Evolutionary conservation across 2,113 vertebrate genomes (phyloP).

Genomic region (Lepisosteus oculatus): DNA sequence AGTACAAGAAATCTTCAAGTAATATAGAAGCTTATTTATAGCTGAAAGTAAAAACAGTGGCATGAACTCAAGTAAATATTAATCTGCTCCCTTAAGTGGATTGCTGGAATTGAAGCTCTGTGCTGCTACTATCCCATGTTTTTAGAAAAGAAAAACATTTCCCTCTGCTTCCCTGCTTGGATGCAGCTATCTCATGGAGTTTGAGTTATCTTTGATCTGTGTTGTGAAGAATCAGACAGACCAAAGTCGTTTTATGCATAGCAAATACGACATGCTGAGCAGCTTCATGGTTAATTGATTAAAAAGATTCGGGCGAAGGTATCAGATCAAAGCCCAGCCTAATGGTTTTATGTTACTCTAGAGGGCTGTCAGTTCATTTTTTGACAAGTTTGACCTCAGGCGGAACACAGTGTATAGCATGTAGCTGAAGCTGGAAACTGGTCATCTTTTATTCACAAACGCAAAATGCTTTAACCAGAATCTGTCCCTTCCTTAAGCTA

Average conservation of each 20-base stretch:
- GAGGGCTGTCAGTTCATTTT: slow-evolving; percentile 51
- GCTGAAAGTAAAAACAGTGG: background rate
- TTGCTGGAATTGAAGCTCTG: background rate
- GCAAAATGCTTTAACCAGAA: slow-evolving; percentile 9
- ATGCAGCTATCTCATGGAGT: slow-evolving; percentile 34
- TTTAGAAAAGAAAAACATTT: background rate
- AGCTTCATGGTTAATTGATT: slow-evolving; percentile 81
- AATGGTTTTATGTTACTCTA: slow-evolving; percentile 66
- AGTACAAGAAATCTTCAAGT: background rate
- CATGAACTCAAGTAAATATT: background rate
- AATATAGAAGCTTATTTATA: slow-evolving; percentile 3
- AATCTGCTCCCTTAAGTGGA: background rate
- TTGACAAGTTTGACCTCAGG: slow-evolving; percentile 63
- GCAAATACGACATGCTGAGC: slow-evolving; percentile 60
- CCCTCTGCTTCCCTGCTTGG: background rate
- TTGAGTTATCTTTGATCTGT: slow-evolving; percentile 71
- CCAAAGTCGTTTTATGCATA: slow-evolving; percentile 66
- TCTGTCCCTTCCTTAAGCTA: background rate
- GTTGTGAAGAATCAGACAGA: slow-evolving; percentile 57
- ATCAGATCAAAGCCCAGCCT: slow-evolving; percentile 69
- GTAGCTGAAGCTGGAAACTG: slow-evolving; percentile 11
- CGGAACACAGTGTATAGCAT: slow-evolving; percentile 43
- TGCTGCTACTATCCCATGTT: too few relatives aligned
- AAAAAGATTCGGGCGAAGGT: slow-evolving; percentile 70
- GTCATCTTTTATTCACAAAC: slow-evolving; percentile 47